Evolutionary conservation across 2,113 vertebrate genomes (phyloP), one percentile per base, ranked within the genome.

Genomic region (Nanorana parkeri): DNA sequence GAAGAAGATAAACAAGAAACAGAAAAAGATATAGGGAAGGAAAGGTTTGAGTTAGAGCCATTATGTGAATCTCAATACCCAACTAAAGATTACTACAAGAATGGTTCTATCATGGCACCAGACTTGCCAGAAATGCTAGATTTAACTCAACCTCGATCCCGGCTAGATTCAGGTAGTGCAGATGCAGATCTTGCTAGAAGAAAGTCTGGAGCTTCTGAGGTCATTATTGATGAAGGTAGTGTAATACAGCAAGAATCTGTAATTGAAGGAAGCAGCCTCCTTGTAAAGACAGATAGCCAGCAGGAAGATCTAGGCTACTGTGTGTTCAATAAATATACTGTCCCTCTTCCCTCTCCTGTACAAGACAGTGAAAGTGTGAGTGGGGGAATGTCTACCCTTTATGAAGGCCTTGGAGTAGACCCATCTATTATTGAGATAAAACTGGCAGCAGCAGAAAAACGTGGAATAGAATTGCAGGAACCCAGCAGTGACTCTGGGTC

Each of bases 51-150:
- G 80, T 86, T 90, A 0, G 94, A 94, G 47, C 89, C 93, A 1
- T 86, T 77, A 1, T 87, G 91, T n/a, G 96, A 96, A 80, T 95
- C 95, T 0, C 92, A 95, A 23, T 90, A 95, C 63, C 86, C 91
- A 77, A 80, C 89, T 84, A 96, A 96, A 87, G 92, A 90, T 41
- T 89, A 89, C 85, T 96, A 94, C 87, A 98, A 97, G 92, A 98
- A 99, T 63, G 96, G 95, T 7, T 83, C 94, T 65, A 92, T 96
- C 55, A 96, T 98, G 94, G 92, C 95, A 19, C 96, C 97, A 77
- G 98, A 99, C 86, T 89, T 99, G 72, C 98, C 98, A 16, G 98
- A 99, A 91, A 97, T 99, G 97, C 90, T 99, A 24, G 97, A 99
- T 84, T 92, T 99, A 72, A 96, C 95, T 77, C 96, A 95, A 67